A percentile compares a stretch with the other conserved stretches of the same genome.
phyloP scores from a whole-genome alignment of 2,888 invertebrate species.

The Harpagoxenus sublaevis region DNA sequence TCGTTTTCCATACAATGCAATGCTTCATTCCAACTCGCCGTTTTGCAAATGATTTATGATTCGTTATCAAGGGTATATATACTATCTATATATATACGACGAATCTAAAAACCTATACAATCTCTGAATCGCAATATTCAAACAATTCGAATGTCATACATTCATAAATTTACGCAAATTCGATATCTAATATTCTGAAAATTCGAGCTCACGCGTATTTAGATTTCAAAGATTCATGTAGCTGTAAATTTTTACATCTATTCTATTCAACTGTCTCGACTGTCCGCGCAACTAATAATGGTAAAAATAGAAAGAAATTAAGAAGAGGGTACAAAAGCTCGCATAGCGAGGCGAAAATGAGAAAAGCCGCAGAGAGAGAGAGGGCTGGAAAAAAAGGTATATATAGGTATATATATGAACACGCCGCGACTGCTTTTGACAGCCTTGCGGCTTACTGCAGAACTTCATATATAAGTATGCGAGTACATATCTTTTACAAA shows the following conservation, averaged over 20 bases:
- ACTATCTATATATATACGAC: not conserved
- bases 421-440: slow-evolving; percentile 68
- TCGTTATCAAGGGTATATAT: not conserved
- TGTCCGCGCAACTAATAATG: not conserved
- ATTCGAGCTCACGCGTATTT: not conserved
- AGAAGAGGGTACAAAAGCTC: slow-evolving; percentile 1
- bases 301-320: not conserved
- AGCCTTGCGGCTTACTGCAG: slow-evolving; percentile 58
- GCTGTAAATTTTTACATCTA: not conserved
- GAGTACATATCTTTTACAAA: slow-evolving; percentile 2
- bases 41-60: slow-evolving; percentile 11
- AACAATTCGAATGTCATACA: not conserved
- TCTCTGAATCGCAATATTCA: not conserved
- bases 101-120: slow-evolving; percentile 7
- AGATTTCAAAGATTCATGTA: not conserved
- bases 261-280: not conserved
- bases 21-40: not conserved
- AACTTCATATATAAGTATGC: slow-evolving; percentile 13
- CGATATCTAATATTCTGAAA: slow-evolving; percentile 4
- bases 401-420: slow-evolving; percentile 68
- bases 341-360: not conserved
- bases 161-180: not conserved
- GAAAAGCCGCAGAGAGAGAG: not conserved
- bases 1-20: not conserved
- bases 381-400: not conserved